These are phyloP conservation scores for Moxostoma hubbsi DNA, from an alignment of 2,797 vertebrate species.

Conservation along the genomic window DNA sequence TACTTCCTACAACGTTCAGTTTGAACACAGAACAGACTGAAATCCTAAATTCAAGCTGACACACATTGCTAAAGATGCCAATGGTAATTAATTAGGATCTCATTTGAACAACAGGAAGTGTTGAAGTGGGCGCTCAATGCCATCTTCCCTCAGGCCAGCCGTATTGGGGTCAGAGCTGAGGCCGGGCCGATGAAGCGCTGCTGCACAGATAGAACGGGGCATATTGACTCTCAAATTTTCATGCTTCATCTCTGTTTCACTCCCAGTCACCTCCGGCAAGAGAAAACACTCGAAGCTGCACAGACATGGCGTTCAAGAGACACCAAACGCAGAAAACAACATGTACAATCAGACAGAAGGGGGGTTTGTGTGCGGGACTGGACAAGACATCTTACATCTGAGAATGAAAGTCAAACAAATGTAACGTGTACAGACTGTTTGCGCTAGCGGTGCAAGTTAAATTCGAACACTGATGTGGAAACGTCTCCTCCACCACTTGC, in stretches of 20 bases:
- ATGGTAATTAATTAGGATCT: slow-evolving; percentile 99
- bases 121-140: slow-evolving; percentile 84
- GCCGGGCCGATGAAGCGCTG: slow-evolving; percentile 82
- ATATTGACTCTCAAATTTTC: slow-evolving; percentile 84
- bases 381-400: not conserved
- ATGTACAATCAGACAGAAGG: slow-evolving; percentile 1
- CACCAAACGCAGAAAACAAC: slow-evolving; percentile 12
- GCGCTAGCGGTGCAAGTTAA: too few relatives aligned
- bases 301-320: slow-evolving; percentile 65
- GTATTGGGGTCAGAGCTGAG: slow-evolving; percentile 89
- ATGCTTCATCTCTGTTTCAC: slow-evolving; percentile 83
- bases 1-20: slow-evolving; percentile 62
- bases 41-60: slow-evolving; percentile 94
- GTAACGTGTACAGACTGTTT: slow-evolving; percentile 3
- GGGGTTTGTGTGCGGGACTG: not conserved
- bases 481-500: too few relatives aligned
- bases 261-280: slow-evolving; percentile 80
- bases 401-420: not conserved
- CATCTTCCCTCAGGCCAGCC: slow-evolving; percentile 85
- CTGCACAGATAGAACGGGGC: slow-evolving; percentile 79
- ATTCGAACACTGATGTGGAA: too few relatives aligned
- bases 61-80: slow-evolving; percentile 94
- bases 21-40: slow-evolving; percentile 80
- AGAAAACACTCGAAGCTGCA: slow-evolving; percentile 73
- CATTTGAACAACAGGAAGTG: slow-evolving; percentile 73